Evolutionary conservation across 1,140 invertebrate genomes (phyloP).

Genomic region (Apis cerana): DNA sequence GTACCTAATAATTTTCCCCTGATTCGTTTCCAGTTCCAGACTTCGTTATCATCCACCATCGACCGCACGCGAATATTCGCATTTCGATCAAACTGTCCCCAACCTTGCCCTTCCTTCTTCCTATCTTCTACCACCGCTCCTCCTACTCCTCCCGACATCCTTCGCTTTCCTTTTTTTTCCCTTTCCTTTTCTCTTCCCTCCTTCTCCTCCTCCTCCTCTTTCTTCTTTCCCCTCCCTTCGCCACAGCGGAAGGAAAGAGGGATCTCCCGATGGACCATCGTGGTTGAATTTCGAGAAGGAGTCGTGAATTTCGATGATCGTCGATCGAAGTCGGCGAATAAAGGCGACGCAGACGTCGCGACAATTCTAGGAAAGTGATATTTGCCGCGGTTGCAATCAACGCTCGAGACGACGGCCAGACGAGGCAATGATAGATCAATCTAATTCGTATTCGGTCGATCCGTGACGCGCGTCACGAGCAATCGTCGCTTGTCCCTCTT

Average conservation of each 20-base stretch:
- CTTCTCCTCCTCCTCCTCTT: background rate
- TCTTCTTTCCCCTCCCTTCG: background rate
- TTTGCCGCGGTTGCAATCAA: slow-evolving; percentile 71
- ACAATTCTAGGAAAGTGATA: slow-evolving; percentile 74
- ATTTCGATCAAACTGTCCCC: slow-evolving; percentile 65
- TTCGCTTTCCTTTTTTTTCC: background rate
- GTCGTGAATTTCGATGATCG: background rate
- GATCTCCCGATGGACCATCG: background rate
- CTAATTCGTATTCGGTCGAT: slow-evolving; percentile 73
- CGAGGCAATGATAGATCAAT: slow-evolving; percentile 79
- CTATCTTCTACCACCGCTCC: background rate
- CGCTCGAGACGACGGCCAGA: slow-evolving; percentile 78
- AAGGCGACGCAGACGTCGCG: slow-evolving; percentile 31
- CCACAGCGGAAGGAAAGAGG: no score
- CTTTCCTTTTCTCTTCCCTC: background rate
- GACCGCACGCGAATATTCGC: slow-evolving; percentile 69
- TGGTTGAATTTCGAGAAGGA: background rate
- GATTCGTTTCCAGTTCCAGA: slow-evolving; percentile 57
- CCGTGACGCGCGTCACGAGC: slow-evolving; percentile 69
- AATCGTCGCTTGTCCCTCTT: background rate
- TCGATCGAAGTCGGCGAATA: slow-evolving; percentile 36
- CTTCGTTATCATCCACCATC: background rate
- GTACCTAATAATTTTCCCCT: slow-evolving; percentile 65
- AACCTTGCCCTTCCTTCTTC: slow-evolving; percentile 6
- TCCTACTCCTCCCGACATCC: background rate